Base-by-base conservation (phyloP, 2,113 vertebrate species). In the Cathartes aura region DNA sequence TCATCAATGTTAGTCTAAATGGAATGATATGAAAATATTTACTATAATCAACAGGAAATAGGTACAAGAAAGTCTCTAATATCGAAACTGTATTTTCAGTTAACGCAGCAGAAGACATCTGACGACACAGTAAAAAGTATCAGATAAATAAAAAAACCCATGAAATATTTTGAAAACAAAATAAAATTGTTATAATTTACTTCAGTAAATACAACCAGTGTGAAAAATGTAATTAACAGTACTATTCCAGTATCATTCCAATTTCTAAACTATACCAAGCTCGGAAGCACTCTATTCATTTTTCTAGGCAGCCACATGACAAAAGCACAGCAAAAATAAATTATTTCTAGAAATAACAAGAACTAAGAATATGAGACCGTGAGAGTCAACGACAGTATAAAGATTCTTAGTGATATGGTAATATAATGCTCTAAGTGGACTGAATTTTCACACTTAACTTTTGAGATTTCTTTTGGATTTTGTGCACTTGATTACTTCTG, bases 401-500 rank as follows among this genome's bases (percentile, higher is more conserved):
- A 92, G 40, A 82, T 56, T 60, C 56, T 63, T 34, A 85, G 52
- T 32, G 55, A 87, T 43, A 70, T 12, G 8, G 43, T 45, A 89
- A 62, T 62, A 73, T 4, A 90, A 73, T 70, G 68, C 50, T 73
- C 32, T 78, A 82, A 94, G 55, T 55, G 74, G 81, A 89, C 56
- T 53, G 27, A 67, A 87, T 96, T 87, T 95, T 92, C 83, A 47
- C 68, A 74, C 82, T 82, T 38, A 82, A 45, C 45, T 82, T 96
- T 13, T 47, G 47, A 82, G 60, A 60, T 71, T 91, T 89, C 83
- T 78, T 85, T 53, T 62, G 58, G 62, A 79, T 94, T 84, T 40
- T 85, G 78, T 72, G 66, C 58, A 72, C 70, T 96, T 87, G 76
- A 87, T 87, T 91, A 96, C 88, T 94, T 84, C 89, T 88, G 93